Evolutionary conservation across 2,113 vertebrate species (phyloP), one percentile per base, ranked within the genome.

Genomic region (Poeciliopsis retropinna): DNA sequence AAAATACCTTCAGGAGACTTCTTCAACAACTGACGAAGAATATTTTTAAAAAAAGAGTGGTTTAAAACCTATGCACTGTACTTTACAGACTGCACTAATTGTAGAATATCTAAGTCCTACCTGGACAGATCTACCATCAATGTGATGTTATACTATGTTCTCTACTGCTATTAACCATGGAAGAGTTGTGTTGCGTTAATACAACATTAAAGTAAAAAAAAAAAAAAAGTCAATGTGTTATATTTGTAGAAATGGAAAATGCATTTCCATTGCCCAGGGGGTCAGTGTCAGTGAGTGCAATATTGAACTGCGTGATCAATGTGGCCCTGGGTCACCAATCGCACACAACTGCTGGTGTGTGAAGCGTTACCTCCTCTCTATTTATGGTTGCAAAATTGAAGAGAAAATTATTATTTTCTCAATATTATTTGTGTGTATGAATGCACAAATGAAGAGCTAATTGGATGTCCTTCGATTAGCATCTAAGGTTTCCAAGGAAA

Each of bases 271-370:
- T 75, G 71, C 67, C 65, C 15, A 31, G 44, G 30, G 67, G 51
- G 83, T 84, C 77, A 62, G 47, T 61, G 51, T 72, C 76, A 78
- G 64, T n/a, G 75, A 85, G 62, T 85, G 78, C 62, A 44, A 80
- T 88, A 92, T 87, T 82, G 89, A 92, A 69, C 86, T 57, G 29
- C 80, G 72, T 77, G 77, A 89, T 92, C 86, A 60, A 91, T 92
- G 70, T 31, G 65, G 32, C 30, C 32, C 62, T 62, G 70, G 79
- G 79, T 90, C 74, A 84, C 62, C 15, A 70, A 64, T 32, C 79
- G 85, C 78, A 76, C 79, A 70, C 76, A 5, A 29, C 32, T 77
- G 75, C 70, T 72, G 29, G 62, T 15, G 7, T 66, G 30, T 13
- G 57, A 67, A 64, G 78, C 30, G 39, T 72, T 41, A 67, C 37